phyloP scores from a whole-genome alignment of 2,888 invertebrate species.

The Germaria angustata region DNA sequence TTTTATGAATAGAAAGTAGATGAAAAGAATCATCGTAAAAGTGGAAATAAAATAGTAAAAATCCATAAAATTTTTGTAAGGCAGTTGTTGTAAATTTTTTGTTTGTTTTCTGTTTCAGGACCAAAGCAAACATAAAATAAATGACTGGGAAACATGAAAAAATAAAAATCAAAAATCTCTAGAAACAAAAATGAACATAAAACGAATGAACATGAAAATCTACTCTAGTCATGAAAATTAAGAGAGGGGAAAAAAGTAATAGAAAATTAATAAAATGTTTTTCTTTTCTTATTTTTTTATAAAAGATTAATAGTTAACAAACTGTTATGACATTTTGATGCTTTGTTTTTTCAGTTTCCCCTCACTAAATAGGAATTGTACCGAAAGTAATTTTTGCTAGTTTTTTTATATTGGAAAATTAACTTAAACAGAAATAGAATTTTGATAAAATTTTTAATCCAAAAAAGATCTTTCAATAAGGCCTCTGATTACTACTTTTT shows the following conservation, averaged over 20 bases:
- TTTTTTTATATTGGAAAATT: too few species aligned
- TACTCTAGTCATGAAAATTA: slow-evolving; percentile 34
- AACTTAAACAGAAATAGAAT: too few species aligned
- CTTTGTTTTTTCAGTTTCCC: too few species aligned
- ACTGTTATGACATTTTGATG: not conserved
- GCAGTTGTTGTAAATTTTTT: slow-evolving; percentile 10
- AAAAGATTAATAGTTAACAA: not conserved
- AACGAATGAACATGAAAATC: slow-evolving; percentile 61
- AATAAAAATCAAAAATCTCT: not conserved
- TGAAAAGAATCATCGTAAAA: slow-evolving; percentile 34
- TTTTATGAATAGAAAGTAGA: slow-evolving; percentile 32
- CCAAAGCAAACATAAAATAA: slow-evolving; percentile 66
- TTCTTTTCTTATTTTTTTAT: not conserved
- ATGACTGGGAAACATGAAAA: slow-evolving; percentile 46
- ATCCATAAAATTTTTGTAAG: slow-evolving; percentile 40
- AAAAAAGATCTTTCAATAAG: too few species aligned
- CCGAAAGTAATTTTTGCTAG: too few species aligned
- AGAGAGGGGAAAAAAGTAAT: not conserved
- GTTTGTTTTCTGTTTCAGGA: slow-evolving; percentile 42
- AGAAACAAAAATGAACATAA: slow-evolving; percentile 45
- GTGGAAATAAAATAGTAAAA: slow-evolving; percentile 50
- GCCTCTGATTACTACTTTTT: too few species aligned
- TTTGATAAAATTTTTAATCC: too few species aligned
- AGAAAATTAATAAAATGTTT: not conserved
- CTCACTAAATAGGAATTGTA: too few species aligned